Base-by-base conservation (phyloP, 2,797 vertebrate species). In the Mionectes olivaceus region DNA sequence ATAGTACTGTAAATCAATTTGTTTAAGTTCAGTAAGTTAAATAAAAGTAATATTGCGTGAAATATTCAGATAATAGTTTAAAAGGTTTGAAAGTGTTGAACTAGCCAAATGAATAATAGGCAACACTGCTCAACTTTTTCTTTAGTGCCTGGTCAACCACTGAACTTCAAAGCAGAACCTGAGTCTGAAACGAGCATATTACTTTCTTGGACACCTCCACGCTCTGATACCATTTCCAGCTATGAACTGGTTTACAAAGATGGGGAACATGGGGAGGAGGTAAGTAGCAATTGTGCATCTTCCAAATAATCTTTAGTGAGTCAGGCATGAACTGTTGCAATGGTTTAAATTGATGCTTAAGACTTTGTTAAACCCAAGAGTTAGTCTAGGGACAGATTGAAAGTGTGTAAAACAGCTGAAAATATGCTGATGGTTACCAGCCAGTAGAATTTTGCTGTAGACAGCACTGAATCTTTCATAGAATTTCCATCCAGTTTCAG, bases 161-260 rank as follows among this genome's bases (percentile, higher is more conserved):
- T 99, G 13, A 99, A 99, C 96, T 99, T 99, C 97, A 99, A 98
- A 98, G 99, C 99, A 67, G 99, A 99, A 97, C 99, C 99, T 75
- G 99, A 99, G 96, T 99, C 99, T 41, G 99, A 99, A 98, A 99
- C 99, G 0, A 99, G 99, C 74, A 99, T 99, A 95, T 97, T 99
- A 82, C 98, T 99, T 49, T 99, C 99, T 27, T 99, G 99, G 99
- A 98, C 98, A 7, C 98, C 99, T 52, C 99, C 99, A 28, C 98
- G 99, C 85, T 99, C 99, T 94, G 99, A 99, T 94, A 99, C 99
- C 74, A 99, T 99, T 87, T 99, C 98, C 57, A 99, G 98, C 97
- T 99, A 99, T 78, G 99, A 99, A 93, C 98, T 99, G n/a, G 97
- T 99, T 95, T 99, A 99, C 97, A 99, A 98, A 98, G 99, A 99